Conservation (phyloP, 2,888 invertebrate genomes). For the Hyppa rectilinea region DNA sequence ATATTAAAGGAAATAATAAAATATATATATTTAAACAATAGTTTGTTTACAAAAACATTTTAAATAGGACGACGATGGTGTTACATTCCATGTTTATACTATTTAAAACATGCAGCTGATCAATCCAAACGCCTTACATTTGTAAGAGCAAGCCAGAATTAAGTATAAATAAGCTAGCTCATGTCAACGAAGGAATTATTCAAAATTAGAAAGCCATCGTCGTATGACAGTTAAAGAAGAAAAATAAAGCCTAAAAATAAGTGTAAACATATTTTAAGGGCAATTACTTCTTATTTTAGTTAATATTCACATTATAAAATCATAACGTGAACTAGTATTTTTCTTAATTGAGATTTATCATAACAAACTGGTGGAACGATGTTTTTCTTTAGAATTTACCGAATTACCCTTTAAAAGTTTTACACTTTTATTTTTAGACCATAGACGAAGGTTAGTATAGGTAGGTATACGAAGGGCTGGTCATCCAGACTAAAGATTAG, state of each 20-base stretch:
- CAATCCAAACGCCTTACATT: not conserved
- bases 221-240: not conserved
- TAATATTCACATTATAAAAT: not conserved
- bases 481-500: not conserved
- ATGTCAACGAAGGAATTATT: not conserved
- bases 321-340: not conserved
- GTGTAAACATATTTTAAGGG: not conserved
- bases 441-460: not conserved
- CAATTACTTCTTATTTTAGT: not conserved
- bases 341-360: not conserved
- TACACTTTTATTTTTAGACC: not conserved
- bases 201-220: not conserved
- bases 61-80: not conserved
- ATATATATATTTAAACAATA: slow-evolving; percentile 9
- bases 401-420: not conserved
- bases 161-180: not conserved
- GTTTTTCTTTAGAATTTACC: not conserved
- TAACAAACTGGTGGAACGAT: not conserved
- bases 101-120: not conserved
- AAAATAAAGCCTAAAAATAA: not conserved
- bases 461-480: not conserved
- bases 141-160: not conserved
- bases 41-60: not conserved
- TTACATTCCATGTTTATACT: not conserved
- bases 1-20: too few relatives aligned